These are phyloP conservation scores for Platycheirus rosarum DNA, from an alignment of 2,888 invertebrate genomes.

Conservation along the genomic window DNA sequence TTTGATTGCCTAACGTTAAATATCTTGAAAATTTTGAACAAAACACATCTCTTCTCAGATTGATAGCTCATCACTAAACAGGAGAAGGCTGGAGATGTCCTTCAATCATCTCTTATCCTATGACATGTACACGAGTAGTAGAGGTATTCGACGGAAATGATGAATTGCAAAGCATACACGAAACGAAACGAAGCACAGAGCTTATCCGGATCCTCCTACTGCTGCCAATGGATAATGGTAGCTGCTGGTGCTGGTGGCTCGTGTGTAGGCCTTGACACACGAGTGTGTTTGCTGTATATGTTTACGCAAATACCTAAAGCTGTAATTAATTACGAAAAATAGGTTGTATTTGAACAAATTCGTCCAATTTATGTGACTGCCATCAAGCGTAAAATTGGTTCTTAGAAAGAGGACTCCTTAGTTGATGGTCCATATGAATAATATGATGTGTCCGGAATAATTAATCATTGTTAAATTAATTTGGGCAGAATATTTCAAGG, in stretches of 20 bases:
- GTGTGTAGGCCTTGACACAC: constrained; percentile 22
- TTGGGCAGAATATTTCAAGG: constrained; percentile 37
- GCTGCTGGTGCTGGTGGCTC: neutral
- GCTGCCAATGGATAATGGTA: neutral
- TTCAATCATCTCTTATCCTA: constrained; percentile 59
- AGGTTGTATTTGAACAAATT: constrained; percentile 58
- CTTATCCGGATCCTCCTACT: neutral
- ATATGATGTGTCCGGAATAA: constrained; percentile 59
- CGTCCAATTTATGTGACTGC: constrained; percentile 51
- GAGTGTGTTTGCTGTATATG: constrained; percentile 28
- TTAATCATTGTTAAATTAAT: constrained; percentile 68
- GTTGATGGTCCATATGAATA: neutral
- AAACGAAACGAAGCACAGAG: constrained; percentile 12
- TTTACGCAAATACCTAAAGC: constrained; percentile 64
- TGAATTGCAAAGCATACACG: constrained; percentile 40
- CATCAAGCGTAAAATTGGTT: constrained; percentile 58
- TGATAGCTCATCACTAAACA: constrained; percentile 66
- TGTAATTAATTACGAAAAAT: constrained; percentile 71
- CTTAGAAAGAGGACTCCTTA: constrained; percentile 7
- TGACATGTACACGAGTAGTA: neutral
- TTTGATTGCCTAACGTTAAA: constrained; percentile 53
- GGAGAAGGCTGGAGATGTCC: constrained; percentile 52
- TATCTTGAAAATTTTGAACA: constrained; percentile 55
- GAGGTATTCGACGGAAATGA: constrained; percentile 55
- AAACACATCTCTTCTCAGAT: constrained; percentile 48